Evolutionary conservation across 2,888 invertebrate genomes (phyloP), one percentile per base, ranked within the genome.

Genomic region (Parascotia fuliginaria): DNA sequence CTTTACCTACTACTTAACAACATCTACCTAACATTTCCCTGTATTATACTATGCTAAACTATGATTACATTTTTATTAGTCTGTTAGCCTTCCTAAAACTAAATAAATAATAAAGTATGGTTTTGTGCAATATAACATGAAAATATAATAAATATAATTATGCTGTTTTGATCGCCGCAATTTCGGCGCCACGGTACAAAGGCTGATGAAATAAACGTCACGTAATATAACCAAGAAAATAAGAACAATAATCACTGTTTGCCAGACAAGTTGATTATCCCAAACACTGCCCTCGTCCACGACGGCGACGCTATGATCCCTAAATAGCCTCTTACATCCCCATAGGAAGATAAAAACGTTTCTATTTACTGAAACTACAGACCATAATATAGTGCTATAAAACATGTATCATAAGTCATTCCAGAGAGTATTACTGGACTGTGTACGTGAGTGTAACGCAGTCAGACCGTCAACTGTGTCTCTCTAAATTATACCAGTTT

Each of bases 401-500:
- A 61, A 61, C 40, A 50, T 60, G 36, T 64, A 44, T 39, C 39
- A 32, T 51, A 48, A 14, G 32, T 48, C 49, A 53, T 53, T 16
- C 60, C 60, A 56, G 52, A 22, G 44, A 15, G 38, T 49, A 54
- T 37, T 43, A 47, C 22, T 44, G 54, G 43, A 51, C 42, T 40
- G 49, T 16, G 43, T 45, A 64, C 65, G 65, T 64, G 64, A 61
- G 47, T 14, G 32, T 50, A 61, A 53, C 65, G 58, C 45, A 58
- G 55, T 46, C 22, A 48, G 42, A 46, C 44, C 58, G 58, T 55
- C 49, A 46, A 31, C 37, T 0, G 44, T 38, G 40, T 49, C 36
- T 57, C 56, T 55, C 61, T 47, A 37, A 45, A 65, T 55, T 42
- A 58, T 65, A 64, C 61, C 65, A 58, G 54, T 43, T 64, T 65